Evolutionary conservation across 2,113 vertebrate species (phyloP), one percentile per base, ranked within the genome.

Genomic region (Zosterops hypoxanthus): DNA sequence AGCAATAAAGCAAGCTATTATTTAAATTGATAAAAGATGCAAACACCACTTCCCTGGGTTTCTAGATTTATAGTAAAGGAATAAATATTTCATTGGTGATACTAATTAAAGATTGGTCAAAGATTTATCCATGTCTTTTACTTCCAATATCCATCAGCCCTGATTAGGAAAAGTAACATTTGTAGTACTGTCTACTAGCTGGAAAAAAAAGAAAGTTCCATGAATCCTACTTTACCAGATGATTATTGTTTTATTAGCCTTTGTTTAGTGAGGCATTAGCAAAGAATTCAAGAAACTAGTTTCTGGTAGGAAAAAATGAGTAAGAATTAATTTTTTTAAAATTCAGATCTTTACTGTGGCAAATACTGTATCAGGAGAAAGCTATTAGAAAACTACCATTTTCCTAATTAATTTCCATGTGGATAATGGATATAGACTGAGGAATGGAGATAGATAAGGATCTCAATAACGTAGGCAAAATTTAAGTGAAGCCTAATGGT

Each of bases 61-160:
- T 97, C 94, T 89, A 91, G 91, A 95, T 97, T 98, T 94, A 92
- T 96, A 97, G 97, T 97, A 97, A 97, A 97, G 97, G 90, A 97
- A 97, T 97, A 98, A 98, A 97, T 98, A 98, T 98, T 98, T 98
- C 90, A 97, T 97, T 94, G 80, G 92, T 71, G 66, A 90, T 97
- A 61, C 95, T 98, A 98, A 97, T 97, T 98, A 97, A 97, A 98
- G 96, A 97, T 96, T 96, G 94, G 97, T 95, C 97, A 95, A 97
- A 97, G 96, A 97, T 97, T 97, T 97, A 82, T 95, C 96, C 93
- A 65, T 96, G 85, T 96, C 90, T 96, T 94, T 49, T 95, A 93
- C n/a, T 88, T 93, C 92, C 95, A 96, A 92, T 96, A 96, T 56
- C 55, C 96, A 84, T 96, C 91, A 96, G 93, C 92, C 90, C 80